phyloP scores from a whole-genome alignment of 2,888 invertebrate species.

The Dione vanillae region DNA sequence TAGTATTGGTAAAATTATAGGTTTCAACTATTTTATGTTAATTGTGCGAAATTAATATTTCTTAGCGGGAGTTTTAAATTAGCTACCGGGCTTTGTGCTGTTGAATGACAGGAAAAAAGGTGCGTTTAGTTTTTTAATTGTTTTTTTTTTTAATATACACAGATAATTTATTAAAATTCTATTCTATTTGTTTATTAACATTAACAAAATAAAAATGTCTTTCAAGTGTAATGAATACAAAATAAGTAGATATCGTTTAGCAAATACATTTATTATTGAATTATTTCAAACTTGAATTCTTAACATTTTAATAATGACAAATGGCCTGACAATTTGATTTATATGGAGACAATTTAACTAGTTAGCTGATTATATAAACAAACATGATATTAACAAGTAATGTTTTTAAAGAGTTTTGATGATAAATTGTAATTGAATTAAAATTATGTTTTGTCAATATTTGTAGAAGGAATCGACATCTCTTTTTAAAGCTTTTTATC shows the following conservation, averaged over 20 bases:
- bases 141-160: background rate
- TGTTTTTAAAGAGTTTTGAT: background rate
- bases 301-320: conserved; percentile 15
- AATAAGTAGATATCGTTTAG: background rate
- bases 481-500: too few species aligned
- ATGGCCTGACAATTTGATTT: conserved; percentile 10
- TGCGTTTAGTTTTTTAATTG: background rate
- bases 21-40: conserved; percentile 41
- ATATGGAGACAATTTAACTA: conserved; percentile 10
- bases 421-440: background rate
- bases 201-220: background rate
- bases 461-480: too few species aligned
- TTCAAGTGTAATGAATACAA: background rate
- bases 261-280: background rate
- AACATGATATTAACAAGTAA: background rate
- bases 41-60: conserved; percentile 31
- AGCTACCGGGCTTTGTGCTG: background rate
- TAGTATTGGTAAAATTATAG: conserved; percentile 47
- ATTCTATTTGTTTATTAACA: background rate
- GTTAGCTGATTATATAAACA: background rate
- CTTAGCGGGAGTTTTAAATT: background rate
- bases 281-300: conserved; percentile 6
- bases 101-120: background rate
- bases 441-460: too few species aligned
- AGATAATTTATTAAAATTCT: background rate